Evolutionary conservation across 2,797 vertebrate species (phyloP).

Genomic region (Harpagifer antarcticus): DNA sequence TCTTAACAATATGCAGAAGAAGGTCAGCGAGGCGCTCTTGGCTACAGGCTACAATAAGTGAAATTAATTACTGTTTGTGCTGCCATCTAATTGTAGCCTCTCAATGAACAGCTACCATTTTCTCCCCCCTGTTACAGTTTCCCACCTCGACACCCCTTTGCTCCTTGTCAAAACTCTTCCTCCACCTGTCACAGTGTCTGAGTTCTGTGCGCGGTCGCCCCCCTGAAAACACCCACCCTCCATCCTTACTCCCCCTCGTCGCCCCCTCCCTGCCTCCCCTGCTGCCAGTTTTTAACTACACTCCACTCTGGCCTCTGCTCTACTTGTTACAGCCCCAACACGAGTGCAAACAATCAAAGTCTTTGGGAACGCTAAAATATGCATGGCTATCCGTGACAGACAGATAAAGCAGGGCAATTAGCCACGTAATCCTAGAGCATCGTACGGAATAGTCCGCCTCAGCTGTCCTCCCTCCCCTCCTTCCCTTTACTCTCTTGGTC

Average conservation of each 20-base stretch:
- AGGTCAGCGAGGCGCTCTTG: slow-evolving; percentile 47
- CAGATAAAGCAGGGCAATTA: slow-evolving; percentile 99
- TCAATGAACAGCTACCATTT: slow-evolving; percentile 30
- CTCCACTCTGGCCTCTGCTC: slow-evolving; percentile 95
- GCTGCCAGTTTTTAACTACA: slow-evolving; percentile 94
- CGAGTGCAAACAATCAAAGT: slow-evolving; percentile 96
- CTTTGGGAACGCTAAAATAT: slow-evolving; percentile 99
- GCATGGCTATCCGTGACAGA: slow-evolving; percentile 98
- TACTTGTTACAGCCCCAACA: slow-evolving; percentile 96
- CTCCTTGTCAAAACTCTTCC: slow-evolving; percentile 81
- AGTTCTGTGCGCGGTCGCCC: slow-evolving; percentile 38
- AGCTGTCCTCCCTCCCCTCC: slow-evolving; percentile 81
- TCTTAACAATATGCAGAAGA: slow-evolving; percentile 38
- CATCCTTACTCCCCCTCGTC: slow-evolving; percentile 47
- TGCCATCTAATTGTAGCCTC: slow-evolving; percentile 65
- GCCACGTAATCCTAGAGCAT: slow-evolving; percentile 96
- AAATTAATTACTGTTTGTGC: slow-evolving; percentile 73
- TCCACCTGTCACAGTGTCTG: slow-evolving; percentile 78
- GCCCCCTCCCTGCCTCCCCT: slow-evolving; percentile 71
- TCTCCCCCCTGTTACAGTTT: slow-evolving; percentile 27
- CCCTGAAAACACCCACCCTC: slow-evolving; percentile 21
- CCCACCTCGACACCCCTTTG: slow-evolving; percentile 66
- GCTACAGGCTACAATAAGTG: slow-evolving; percentile 63
- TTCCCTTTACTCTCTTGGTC: slow-evolving; percentile 88
- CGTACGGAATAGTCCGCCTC: slow-evolving; percentile 86